phyloP scores from a whole-genome alignment of 1,140 invertebrate species.

The Drosophila pallidifrons region DNA sequence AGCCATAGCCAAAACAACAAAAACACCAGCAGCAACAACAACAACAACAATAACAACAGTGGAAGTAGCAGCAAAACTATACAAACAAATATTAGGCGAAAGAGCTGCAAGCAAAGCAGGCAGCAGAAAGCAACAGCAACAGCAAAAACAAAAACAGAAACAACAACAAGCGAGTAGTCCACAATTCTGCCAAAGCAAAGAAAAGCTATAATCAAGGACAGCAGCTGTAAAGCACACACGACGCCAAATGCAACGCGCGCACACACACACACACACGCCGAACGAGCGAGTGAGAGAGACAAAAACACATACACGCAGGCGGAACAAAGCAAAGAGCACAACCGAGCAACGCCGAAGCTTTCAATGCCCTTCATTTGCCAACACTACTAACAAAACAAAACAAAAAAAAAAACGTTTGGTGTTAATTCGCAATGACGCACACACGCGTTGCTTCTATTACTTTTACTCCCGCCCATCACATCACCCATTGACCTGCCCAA shows the following conservation, averaged over 20 bases:
- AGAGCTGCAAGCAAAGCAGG: constrained; percentile 23
- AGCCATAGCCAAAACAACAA: constrained; percentile 41
- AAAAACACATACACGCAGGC: constrained; percentile 3
- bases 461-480: background rate
- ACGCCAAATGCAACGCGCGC: constrained; percentile 41
- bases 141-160: constrained; percentile 13
- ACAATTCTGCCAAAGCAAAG: constrained; percentile 62
- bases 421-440: constrained; percentile 51
- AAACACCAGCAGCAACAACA: constrained; percentile 16
- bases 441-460: background rate
- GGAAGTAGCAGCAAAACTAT: constrained; percentile 16
- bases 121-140: constrained; percentile 28
- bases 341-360: constrained; percentile 49
- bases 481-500: background rate
- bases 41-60: constrained; percentile 13
- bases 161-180: constrained; percentile 43
- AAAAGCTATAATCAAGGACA: constrained; percentile 79
- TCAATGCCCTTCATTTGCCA: constrained; percentile 60
- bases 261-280: background rate
- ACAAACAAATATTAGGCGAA: constrained; percentile 41
- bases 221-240: constrained; percentile 61
- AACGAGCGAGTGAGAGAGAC: too few species aligned
- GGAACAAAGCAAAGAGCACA: constrained; percentile 17
- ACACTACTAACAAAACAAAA: constrained; percentile 3
- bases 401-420: background rate